A percentile compares a stretch with the other conserved stretches of the same genome.
phyloP scores from a whole-genome alignment of 2,888 invertebrate genomes.

The Yponomeuta malinellus region DNA sequence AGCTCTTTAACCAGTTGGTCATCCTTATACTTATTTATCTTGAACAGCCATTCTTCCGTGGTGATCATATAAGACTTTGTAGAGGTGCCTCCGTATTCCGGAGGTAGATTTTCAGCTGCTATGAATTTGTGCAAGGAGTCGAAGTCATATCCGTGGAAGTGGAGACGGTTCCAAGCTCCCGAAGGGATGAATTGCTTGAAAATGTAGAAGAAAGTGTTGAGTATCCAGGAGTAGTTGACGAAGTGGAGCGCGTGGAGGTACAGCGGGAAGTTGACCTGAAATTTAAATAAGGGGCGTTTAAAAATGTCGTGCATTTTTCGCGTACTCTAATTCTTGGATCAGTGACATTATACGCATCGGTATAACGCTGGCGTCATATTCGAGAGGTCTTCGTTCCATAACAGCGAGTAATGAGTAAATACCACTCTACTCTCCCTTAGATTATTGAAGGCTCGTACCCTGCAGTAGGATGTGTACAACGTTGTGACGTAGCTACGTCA shows the following conservation, averaged over 20 bases:
- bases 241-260: constrained; percentile 84
- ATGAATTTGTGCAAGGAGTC: constrained; percentile 54
- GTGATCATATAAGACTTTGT: constrained; percentile 69
- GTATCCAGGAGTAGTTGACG: constrained; percentile 85
- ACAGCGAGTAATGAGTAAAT: too few relatives aligned
- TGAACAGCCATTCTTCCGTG: constrained; percentile 79
- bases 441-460: too few relatives aligned
- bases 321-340: neutral
- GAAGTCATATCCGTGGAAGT: constrained; percentile 60
- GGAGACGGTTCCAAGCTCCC: constrained; percentile 74
- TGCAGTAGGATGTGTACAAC: too few relatives aligned
- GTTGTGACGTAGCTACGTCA: too few relatives aligned
- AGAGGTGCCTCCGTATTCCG: constrained; percentile 66
- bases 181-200: constrained; percentile 85
- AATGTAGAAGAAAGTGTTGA: constrained; percentile 83
- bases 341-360: neutral
- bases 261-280: constrained; percentile 83
- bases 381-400: too few relatives aligned
- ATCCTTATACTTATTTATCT: constrained; percentile 64
- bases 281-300: constrained; percentile 21
- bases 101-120: constrained; percentile 51
- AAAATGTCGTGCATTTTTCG: neutral
- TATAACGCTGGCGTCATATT: too few relatives aligned
- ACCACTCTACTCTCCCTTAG: too few relatives aligned
- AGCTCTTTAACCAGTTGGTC: constrained; percentile 77